phyloP scores from a whole-genome alignment of 2,888 invertebrate genomes.

The Eucriotettix oculatus region DNA sequence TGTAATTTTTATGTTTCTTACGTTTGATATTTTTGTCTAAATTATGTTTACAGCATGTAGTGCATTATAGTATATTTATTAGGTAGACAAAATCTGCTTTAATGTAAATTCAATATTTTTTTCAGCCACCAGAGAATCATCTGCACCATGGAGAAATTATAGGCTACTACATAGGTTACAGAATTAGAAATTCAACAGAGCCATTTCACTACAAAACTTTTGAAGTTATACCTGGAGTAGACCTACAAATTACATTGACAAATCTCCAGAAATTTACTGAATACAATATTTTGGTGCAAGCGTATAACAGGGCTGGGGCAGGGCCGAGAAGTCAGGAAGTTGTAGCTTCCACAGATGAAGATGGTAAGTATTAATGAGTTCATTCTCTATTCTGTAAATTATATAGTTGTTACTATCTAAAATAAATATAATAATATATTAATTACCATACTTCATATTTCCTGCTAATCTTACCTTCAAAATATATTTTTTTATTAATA shows the following conservation, averaged over 20 bases:
- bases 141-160: conserved; percentile 23
- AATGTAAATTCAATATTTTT: not conserved
- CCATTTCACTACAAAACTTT: conserved; percentile 6
- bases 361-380: conserved; percentile 13
- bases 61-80: too few species aligned
- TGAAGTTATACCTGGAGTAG: conserved; percentile 6
- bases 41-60: too few species aligned
- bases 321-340: conserved; percentile 16
- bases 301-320: conserved; percentile 17
- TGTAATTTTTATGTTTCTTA: too few species aligned
- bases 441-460: too few species aligned
- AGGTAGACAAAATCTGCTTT: too few species aligned
- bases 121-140: conserved; percentile 21
- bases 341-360: conserved; percentile 16
- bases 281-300: conserved; percentile 17
- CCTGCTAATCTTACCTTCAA: too few species aligned
- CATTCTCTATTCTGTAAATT: not conserved
- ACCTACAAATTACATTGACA: conserved; percentile 19
- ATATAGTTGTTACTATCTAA: not conserved
- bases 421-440: too few species aligned
- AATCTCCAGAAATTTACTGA: conserved; percentile 34
- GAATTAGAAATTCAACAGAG: conserved; percentile 11
- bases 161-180: conserved; percentile 26
- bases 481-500: too few species aligned
- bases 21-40: too few species aligned